Conservation (phyloP, 2,113 vertebrate species). For the Vireo altiloquus region DNA sequence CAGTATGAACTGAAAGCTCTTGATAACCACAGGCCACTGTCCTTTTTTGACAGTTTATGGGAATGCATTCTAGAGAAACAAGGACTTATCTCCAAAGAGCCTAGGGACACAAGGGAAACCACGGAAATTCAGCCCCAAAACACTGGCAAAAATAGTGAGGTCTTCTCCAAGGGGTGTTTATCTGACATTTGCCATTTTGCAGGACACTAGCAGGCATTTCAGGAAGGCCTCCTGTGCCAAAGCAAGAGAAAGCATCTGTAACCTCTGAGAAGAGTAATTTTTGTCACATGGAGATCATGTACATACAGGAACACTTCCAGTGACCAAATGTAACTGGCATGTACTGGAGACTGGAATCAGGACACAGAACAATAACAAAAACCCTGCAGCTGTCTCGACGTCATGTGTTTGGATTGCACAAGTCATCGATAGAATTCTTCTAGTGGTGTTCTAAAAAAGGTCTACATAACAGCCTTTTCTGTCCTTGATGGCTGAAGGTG, state of each 20-base stretch:
- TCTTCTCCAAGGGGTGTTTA: background rate
- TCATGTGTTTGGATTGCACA: background rate
- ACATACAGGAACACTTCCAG: background rate
- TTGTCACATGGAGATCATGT: background rate
- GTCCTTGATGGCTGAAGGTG: background rate
- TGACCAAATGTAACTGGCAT: background rate
- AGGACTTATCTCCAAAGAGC: background rate
- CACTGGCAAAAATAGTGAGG: background rate
- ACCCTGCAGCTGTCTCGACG: background rate
- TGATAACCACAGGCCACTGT: background rate
- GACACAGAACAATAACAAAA: conserved; percentile 15
- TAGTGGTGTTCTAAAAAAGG: background rate
- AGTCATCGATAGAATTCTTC: background rate
- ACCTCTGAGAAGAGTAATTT: background rate
- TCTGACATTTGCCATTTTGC: background rate
- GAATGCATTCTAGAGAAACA: background rate
- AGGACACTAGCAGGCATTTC: background rate
- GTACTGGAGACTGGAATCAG: background rate
- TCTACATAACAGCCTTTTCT: background rate
- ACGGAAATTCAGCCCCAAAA: background rate
- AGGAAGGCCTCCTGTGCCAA: background rate
- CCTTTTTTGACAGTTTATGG: background rate
- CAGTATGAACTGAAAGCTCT: background rate
- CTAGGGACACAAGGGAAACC: background rate
- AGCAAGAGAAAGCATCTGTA: background rate